Evolutionary conservation across 1,140 invertebrate species (phyloP).

Genomic region (Bilobella aurantiaca): DNA sequence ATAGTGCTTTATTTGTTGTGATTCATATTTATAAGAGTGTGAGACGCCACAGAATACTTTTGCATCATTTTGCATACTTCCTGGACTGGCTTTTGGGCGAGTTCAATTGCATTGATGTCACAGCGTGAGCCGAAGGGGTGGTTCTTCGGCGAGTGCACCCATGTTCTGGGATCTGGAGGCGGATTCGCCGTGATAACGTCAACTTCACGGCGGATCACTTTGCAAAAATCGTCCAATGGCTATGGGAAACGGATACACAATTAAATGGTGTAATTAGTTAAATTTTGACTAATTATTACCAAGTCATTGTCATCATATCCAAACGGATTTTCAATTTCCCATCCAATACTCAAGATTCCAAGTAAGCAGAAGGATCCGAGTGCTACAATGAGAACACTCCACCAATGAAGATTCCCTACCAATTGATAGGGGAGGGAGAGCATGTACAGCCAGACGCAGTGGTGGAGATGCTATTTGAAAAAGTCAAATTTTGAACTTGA

Average conservation of each 20-base stretch:
- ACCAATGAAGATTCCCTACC: constrained; percentile 5
- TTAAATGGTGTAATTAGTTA: neutral
- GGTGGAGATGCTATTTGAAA: constrained; percentile 14
- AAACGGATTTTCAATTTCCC: constrained; percentile 20
- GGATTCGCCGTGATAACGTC: neutral
- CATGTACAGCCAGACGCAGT: constrained; percentile 16
- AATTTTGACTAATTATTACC: constrained; percentile 5
- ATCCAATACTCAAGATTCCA: constrained; percentile 10
- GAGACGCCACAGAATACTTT: neutral
- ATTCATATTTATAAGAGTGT: neutral
- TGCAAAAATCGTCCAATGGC: constrained; percentile 17
- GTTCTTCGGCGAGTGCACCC: constrained; percentile 7
- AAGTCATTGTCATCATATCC: constrained; percentile 16
- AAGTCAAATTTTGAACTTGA: too few relatives aligned
- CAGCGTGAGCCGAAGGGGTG: neutral
- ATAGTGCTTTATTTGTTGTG: neutral
- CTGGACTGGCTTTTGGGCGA: neutral
- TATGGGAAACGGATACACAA: neutral
- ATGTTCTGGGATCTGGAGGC: neutral
- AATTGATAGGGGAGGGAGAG: constrained; percentile 6
- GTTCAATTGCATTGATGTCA: neutral
- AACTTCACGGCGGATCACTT: constrained; percentile 9
- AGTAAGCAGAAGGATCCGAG: constrained; percentile 5
- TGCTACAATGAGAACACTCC: neutral
- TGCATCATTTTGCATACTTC: neutral